Conservation (phyloP, 1,140 invertebrate genomes). For the Dreissena rostriformis region DNA sequence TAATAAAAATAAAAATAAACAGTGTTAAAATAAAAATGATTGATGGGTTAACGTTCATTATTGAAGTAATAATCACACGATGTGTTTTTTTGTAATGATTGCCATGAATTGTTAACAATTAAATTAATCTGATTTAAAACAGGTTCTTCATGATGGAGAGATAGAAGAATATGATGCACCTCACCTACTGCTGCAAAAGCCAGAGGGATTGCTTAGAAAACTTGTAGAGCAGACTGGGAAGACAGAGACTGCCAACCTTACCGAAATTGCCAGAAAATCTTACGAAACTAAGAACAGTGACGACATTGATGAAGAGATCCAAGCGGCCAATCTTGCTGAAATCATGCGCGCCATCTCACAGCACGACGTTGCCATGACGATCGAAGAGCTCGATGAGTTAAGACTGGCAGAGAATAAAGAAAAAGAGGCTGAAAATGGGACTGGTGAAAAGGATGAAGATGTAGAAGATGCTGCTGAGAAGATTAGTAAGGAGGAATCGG, state of each 20-base stretch:
- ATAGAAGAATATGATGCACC: conserved; percentile 87
- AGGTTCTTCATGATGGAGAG: conserved; percentile 76
- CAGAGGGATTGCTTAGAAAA: conserved; percentile 79
- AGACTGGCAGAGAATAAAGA: background rate
- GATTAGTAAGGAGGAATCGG: conserved; percentile 1
- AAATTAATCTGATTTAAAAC: background rate
- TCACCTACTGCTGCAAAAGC: conserved; percentile 84
- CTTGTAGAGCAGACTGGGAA: conserved; percentile 81
- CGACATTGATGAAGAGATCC: background rate
- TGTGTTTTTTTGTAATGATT: too few relatives aligned
- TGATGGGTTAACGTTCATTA: too few relatives aligned
- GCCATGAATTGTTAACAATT: too few relatives aligned
- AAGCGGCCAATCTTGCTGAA: background rate
- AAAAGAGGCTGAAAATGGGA: background rate
- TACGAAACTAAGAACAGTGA: conserved; percentile 17
- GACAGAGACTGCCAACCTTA: conserved; percentile 68
- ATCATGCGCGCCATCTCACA: background rate
- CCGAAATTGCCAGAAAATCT: conserved; percentile 67
- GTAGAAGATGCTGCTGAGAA: conserved; percentile 19
- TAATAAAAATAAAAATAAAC: too few relatives aligned
- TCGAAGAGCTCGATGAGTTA: conserved; percentile 11
- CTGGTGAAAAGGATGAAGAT: conserved; percentile 10
- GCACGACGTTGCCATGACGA: conserved; percentile 6
- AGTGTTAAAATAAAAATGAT: too few relatives aligned
- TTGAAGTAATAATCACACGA: too few relatives aligned